Evolutionary conservation across 2,113 vertebrate genomes (phyloP).

Genomic region (Phainopepla nitens): DNA sequence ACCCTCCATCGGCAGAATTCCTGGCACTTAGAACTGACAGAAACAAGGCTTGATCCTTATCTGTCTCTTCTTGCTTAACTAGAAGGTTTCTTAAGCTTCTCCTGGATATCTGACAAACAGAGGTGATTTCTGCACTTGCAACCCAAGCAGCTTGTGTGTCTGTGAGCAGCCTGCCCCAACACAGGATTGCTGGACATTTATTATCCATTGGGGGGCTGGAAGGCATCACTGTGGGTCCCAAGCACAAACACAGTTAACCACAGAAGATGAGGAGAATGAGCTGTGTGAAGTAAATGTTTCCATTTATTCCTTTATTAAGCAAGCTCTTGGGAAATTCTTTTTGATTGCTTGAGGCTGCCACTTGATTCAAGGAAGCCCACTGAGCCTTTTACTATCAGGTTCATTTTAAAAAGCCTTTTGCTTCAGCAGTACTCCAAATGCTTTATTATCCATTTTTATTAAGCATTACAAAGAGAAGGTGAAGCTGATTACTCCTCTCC

Average conservation of each 20-base stretch:
- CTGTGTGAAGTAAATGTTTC: background rate
- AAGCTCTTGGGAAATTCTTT: conserved; percentile 39
- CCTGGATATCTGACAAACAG: background rate
- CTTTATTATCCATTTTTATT: conserved; percentile 38
- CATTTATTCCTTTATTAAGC: background rate
- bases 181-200: background rate
- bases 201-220: background rate
- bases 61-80: background rate
- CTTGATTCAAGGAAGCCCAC: background rate
- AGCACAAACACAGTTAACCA: background rate
- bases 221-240: background rate
- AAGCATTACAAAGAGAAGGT: background rate
- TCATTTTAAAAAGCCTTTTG: conserved; percentile 29
- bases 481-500: background rate
- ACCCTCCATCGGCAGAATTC: background rate
- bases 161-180: background rate
- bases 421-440: background rate
- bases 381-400: conserved; percentile 2
- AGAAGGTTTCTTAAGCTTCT: background rate
- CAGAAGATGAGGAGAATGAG: background rate
- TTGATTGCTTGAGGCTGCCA: background rate
- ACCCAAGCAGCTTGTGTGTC: background rate
- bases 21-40: background rate
- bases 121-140: background rate
- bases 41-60: background rate